These are phyloP conservation scores for Lagorchestes hirsutus DNA, from an alignment of 2,797 vertebrate genomes.

Conservation along the genomic window DNA sequence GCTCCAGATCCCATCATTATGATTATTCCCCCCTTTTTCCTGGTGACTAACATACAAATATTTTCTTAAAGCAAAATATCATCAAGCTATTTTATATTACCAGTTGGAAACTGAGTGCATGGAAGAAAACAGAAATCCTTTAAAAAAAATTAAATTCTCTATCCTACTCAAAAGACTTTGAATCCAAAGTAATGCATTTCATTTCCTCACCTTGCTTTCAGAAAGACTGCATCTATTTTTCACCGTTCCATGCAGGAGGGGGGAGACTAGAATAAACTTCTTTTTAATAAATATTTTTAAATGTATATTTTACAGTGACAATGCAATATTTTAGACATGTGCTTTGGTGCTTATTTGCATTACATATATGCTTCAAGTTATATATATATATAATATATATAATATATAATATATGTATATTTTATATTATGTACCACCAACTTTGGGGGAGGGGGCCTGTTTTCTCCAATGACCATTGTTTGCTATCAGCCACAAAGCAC, in stretches of 20 bases:
- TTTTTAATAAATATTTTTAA: constrained; percentile 66
- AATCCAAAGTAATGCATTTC: constrained; percentile 19
- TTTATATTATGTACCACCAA: background rate
- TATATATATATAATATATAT: background rate
- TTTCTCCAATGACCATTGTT: background rate
- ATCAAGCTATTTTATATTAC: constrained; percentile 13
- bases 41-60: constrained; percentile 39
- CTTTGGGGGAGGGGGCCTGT: background rate
- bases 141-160: constrained; percentile 30
- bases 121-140: constrained; percentile 42
- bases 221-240: constrained; percentile 36
- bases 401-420: background rate
- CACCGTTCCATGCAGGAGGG: constrained; percentile 39
- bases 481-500: background rate
- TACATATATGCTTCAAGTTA: constrained; percentile 40
- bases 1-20: background rate
- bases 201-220: constrained; percentile 50
- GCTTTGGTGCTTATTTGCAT: constrained; percentile 7
- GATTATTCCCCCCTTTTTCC: constrained; percentile 22
- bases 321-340: constrained; percentile 43
- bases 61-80: constrained; percentile 47
- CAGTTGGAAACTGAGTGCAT: background rate
- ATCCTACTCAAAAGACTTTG: constrained; percentile 1
- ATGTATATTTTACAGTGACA: constrained; percentile 62
- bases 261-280: constrained; percentile 50